Evolutionary conservation across 92 coral and sea anemone genomes (phyloP).

Genomic region (Porites cylindrica): DNA sequence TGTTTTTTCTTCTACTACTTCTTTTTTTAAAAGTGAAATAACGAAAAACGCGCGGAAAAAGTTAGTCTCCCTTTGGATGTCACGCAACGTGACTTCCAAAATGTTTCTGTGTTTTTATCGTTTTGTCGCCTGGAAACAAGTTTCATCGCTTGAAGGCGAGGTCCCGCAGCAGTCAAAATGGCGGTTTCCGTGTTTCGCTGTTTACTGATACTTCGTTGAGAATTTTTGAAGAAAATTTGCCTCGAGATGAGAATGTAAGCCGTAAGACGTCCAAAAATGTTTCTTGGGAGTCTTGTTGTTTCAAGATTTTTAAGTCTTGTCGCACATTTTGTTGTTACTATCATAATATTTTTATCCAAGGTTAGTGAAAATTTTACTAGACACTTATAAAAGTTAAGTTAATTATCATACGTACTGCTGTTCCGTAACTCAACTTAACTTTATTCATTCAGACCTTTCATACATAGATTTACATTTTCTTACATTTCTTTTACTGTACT

Average conservation of each 20-base stretch:
- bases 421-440: too few relatives aligned
- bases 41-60: too few relatives aligned
- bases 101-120: too few relatives aligned
- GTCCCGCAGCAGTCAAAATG: constrained; percentile 30
- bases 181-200: neutral
- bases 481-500: too few relatives aligned
- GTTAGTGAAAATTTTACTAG: constrained; percentile 31
- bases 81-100: too few relatives aligned
- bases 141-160: constrained; percentile 8
- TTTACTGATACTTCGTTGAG: neutral
- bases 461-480: too few relatives aligned
- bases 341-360: constrained; percentile 95
- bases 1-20: too few relatives aligned
- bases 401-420: too few relatives aligned
- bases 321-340: constrained; percentile 93
- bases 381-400: neutral
- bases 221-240: neutral
- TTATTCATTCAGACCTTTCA: too few relatives aligned
- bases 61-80: too few relatives aligned
- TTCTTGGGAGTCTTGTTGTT: constrained; percentile 87
- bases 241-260: neutral
- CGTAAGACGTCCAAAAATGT: constrained; percentile 36
- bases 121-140: constrained; percentile 5
- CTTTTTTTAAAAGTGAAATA: too few relatives aligned
- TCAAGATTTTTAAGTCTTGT: constrained; percentile 90